Percentiles rank a stretch among this genome's conserved stretches.
phyloP scores from a whole-genome alignment of 1,140 invertebrate genomes.

The Neodiprion lecontei region DNA sequence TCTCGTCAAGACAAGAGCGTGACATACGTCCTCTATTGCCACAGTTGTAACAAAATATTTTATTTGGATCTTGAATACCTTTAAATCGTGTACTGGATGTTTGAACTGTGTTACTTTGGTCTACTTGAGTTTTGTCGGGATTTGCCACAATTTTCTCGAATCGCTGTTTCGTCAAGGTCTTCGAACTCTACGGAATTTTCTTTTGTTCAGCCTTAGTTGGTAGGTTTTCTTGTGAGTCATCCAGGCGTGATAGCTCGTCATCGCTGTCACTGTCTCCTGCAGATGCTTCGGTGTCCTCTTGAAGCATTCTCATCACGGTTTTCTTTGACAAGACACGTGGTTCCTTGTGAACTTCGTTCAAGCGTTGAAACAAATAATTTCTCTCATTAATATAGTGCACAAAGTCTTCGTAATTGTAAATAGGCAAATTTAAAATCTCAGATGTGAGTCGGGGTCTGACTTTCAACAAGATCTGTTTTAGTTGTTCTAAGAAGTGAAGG shows the following conservation, averaged over 20 bases:
- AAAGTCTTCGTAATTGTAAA: background rate
- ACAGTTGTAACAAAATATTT: conserved; percentile 22
- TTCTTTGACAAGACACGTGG: conserved; percentile 1
- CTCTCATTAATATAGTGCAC: too few species aligned
- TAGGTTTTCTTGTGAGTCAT: too few species aligned
- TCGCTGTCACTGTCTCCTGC: background rate
- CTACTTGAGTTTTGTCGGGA: background rate
- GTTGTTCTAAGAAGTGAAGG: conserved; percentile 1
- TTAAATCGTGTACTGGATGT: background rate
- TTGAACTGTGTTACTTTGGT: background rate
- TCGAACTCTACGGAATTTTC: background rate
- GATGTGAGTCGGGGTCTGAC: background rate
- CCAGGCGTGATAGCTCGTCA: too few species aligned
- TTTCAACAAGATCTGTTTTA: background rate
- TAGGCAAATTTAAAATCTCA: conserved; percentile 1
- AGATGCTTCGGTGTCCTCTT: conserved; percentile 7
- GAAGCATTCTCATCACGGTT: conserved; percentile 4
- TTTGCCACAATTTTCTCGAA: conserved; percentile 2
- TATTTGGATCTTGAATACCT: background rate
- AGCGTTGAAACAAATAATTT: too few species aligned
- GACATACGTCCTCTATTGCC: conserved; percentile 10
- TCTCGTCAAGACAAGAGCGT: conserved; percentile 15
- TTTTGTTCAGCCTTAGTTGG: background rate
- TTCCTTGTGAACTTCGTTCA: too few species aligned
- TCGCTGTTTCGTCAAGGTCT: conserved; percentile 8